Evolutionary conservation across 2,888 invertebrate species (phyloP).

Genomic region (Parapristionchus giblindavisi): DNA sequence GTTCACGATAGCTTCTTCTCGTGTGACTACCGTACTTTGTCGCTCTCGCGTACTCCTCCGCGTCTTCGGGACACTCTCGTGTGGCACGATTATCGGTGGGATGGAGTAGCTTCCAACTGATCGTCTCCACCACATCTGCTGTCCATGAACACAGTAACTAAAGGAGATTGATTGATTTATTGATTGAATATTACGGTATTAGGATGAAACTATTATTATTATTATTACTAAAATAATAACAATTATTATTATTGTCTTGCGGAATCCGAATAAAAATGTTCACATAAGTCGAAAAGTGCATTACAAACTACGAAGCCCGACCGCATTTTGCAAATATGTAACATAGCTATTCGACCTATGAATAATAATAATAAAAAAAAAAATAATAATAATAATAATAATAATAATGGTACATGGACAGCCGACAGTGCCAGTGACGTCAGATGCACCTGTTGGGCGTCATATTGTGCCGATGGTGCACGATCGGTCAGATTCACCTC

Average conservation of each 20-base stretch:
- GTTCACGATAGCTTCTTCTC: too few relatives aligned
- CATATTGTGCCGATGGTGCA: slow-evolving; percentile 79
- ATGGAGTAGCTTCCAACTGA: slow-evolving; percentile 92
- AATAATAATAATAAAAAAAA: too few relatives aligned
- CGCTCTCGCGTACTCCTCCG: slow-evolving; percentile 96
- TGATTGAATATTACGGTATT: background rate
- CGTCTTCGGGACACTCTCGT: slow-evolving; percentile 85
- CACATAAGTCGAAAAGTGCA: too few relatives aligned
- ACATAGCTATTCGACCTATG: too few relatives aligned
- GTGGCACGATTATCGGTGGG: slow-evolving; percentile 97
- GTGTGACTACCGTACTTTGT: slow-evolving; percentile 52
- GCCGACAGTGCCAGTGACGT: slow-evolving; percentile 90
- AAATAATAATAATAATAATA: too few relatives aligned
- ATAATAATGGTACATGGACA: slow-evolving; percentile 77
- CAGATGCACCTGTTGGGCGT: slow-evolving; percentile 88
- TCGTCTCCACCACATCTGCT: slow-evolving; percentile 82
- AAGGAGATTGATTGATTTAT: slow-evolving; percentile 70
- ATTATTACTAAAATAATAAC: too few relatives aligned
- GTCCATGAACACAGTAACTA: slow-evolving; percentile 96
- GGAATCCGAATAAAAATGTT: too few relatives aligned
- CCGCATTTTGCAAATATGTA: too few relatives aligned
- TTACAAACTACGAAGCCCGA: too few relatives aligned
- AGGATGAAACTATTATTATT: too few relatives aligned
- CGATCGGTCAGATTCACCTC: slow-evolving; percentile 71
- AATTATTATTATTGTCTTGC: too few relatives aligned